phyloP scores from a whole-genome alignment of 2,888 invertebrate genomes.

The Alloplasta piceator region DNA sequence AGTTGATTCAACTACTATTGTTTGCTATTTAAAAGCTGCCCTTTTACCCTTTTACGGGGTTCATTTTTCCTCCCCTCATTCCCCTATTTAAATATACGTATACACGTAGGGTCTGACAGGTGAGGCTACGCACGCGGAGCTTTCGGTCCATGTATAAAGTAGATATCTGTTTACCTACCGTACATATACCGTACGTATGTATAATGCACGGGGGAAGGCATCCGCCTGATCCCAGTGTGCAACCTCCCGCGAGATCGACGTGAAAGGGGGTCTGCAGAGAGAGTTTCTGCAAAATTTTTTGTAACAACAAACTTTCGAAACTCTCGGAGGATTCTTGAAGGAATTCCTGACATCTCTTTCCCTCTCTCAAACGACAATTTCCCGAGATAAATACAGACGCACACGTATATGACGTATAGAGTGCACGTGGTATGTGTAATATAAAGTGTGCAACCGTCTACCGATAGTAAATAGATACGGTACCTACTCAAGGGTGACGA shows the following conservation, averaged over 20 bases:
- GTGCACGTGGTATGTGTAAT: background rate
- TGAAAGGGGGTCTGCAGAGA: slow-evolving; percentile 40
- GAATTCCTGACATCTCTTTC: slow-evolving; percentile 38
- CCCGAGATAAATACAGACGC: slow-evolving; percentile 19
- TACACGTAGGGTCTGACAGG: too few relatives aligned
- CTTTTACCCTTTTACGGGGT: too few relatives aligned
- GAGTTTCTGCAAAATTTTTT: slow-evolving; percentile 56
- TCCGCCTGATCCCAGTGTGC: slow-evolving; percentile 51
- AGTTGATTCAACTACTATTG: too few relatives aligned
- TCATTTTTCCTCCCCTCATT: too few relatives aligned
- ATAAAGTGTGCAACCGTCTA: slow-evolving; percentile 28
- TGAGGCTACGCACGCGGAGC: background rate
- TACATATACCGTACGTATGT: slow-evolving; percentile 12
- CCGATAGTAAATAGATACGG: slow-evolving; percentile 53
- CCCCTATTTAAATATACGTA: too few relatives aligned
- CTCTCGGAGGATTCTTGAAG: slow-evolving; percentile 43
- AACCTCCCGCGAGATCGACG: slow-evolving; percentile 32
- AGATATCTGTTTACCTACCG: slow-evolving; percentile 5
- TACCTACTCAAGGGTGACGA: slow-evolving; percentile 28
- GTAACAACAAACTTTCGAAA: slow-evolving; percentile 50
- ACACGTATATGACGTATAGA: background rate
- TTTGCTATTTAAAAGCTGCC: too few relatives aligned
- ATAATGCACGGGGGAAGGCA: slow-evolving; percentile 28
- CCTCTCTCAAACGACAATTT: slow-evolving; percentile 34
- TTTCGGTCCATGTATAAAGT: background rate